Evolutionary conservation across 2,113 vertebrate genomes (phyloP).

Genomic region (Pelodiscus sinensis): DNA sequence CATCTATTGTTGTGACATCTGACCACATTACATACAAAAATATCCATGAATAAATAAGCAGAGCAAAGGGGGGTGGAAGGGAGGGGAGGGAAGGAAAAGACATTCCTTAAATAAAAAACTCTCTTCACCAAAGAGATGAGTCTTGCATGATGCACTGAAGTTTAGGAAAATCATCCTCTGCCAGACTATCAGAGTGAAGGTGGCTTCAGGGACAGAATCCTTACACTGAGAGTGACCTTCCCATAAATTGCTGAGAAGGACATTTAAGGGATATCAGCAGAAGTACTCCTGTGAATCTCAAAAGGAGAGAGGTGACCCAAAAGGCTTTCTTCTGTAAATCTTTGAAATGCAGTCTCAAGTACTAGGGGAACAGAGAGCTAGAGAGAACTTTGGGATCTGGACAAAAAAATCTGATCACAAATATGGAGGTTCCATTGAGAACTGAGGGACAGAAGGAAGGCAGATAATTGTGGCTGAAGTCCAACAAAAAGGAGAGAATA

Average conservation of each 20-base stretch:
- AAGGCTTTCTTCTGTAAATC: background rate
- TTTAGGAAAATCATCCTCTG: background rate
- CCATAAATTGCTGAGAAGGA: background rate
- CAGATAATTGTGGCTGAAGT: too few species aligned
- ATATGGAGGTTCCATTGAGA: background rate
- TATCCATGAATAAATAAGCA: background rate
- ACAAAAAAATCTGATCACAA: background rate
- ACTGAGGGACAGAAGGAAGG: background rate
- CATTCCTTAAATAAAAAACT: background rate
- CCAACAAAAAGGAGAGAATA: background rate
- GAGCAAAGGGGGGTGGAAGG: too few species aligned
- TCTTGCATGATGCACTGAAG: background rate
- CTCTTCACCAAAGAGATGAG: background rate
- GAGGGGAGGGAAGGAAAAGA: background rate
- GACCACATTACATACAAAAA: background rate
- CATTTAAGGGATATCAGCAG: background rate
- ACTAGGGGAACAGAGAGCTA: background rate
- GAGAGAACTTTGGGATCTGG: background rate
- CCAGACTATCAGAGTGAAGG: background rate
- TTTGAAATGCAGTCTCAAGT: background rate
- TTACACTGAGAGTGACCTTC: background rate
- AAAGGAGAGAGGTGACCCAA: background rate
- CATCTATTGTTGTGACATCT: background rate
- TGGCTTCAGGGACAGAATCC: background rate
- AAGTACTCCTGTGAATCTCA: background rate